phyloP scores from a whole-genome alignment of 2,797 vertebrate species.

The Sarcoramphus papa region DNA sequence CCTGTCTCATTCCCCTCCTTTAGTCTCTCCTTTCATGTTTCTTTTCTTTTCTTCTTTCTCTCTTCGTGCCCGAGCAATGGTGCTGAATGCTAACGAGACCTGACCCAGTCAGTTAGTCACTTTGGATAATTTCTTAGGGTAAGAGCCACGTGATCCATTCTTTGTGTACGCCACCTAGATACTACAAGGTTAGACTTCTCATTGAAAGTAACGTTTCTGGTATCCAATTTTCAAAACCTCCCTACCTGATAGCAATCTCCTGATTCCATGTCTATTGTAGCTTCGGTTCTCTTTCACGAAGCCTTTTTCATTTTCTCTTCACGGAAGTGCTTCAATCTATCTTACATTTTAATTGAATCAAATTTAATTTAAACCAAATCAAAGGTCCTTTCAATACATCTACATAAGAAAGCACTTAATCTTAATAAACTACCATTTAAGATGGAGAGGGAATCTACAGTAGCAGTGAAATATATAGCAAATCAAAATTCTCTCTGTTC shows the following conservation, averaged over 20 bases:
- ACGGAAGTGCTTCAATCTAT: conserved; percentile 64
- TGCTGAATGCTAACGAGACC: neutral
- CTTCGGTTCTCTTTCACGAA: neutral
- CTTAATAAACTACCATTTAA: conserved; percentile 74
- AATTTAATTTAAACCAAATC: conserved; percentile 76
- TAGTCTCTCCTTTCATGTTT: conserved; percentile 50
- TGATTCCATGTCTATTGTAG: neutral
- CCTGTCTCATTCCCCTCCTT: conserved; percentile 13
- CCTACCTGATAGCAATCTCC: neutral
- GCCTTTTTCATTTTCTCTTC: conserved; percentile 53
- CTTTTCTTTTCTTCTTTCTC: neutral
- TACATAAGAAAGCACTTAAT: conserved; percentile 76
- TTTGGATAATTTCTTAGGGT: neutral
- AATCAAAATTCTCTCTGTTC: conserved; percentile 69
- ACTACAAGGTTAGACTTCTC: neutral
- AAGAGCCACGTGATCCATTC: neutral
- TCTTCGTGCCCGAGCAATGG: neutral
- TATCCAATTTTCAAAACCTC: neutral
- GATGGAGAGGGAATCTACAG: conserved; percentile 62
- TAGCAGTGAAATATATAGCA: conserved; percentile 66
- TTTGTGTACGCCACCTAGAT: neutral
- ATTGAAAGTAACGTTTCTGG: neutral
- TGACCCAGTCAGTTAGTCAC: neutral
- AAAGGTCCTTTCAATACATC: conserved; percentile 68
- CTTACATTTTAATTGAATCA: conserved; percentile 71